phyloP scores from a whole-genome alignment of 2,113 vertebrate species.

The Elgaria multicarinata region DNA sequence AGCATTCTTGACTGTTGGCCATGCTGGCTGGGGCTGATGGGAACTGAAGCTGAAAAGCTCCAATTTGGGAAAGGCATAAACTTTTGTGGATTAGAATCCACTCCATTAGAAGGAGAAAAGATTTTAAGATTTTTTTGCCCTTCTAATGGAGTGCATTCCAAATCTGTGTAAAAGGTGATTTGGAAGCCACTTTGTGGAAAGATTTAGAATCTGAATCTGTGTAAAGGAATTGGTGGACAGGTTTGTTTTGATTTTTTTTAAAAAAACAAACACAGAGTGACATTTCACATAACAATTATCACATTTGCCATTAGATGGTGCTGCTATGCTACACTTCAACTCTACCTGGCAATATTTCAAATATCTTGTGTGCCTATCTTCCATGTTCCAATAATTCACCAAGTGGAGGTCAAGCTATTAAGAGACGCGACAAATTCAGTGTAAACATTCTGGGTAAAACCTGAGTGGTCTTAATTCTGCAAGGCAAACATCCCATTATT shows the following conservation, averaged over 20 bases:
- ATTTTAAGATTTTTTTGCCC: too few relatives aligned
- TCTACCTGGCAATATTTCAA: background rate
- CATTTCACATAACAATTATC: background rate
- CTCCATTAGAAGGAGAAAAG: too few relatives aligned
- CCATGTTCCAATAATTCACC: background rate
- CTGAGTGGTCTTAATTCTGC: background rate
- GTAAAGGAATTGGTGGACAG: background rate
- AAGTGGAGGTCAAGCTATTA: background rate
- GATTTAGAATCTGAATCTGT: too few relatives aligned
- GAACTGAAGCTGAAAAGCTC: background rate
- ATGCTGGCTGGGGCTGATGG: too few relatives aligned
- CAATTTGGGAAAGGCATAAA: background rate
- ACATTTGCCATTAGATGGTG: slow-evolving; percentile 19
- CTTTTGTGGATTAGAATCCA: background rate
- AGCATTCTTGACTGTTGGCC: too few relatives aligned
- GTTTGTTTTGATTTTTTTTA: background rate
- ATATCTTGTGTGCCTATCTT: background rate
- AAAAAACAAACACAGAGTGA: background rate
- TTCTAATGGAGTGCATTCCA: too few relatives aligned
- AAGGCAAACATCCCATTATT: background rate
- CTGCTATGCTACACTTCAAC: background rate
- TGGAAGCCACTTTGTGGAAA: too few relatives aligned
- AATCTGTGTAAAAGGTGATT: too few relatives aligned
- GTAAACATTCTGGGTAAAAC: background rate
- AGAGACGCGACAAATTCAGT: background rate